A percentile compares a stretch with the other conserved stretches of the same genome.
phyloP scores from a whole-genome alignment of 2,797 vertebrate genomes.

The Macropodus opercularis region DNA sequence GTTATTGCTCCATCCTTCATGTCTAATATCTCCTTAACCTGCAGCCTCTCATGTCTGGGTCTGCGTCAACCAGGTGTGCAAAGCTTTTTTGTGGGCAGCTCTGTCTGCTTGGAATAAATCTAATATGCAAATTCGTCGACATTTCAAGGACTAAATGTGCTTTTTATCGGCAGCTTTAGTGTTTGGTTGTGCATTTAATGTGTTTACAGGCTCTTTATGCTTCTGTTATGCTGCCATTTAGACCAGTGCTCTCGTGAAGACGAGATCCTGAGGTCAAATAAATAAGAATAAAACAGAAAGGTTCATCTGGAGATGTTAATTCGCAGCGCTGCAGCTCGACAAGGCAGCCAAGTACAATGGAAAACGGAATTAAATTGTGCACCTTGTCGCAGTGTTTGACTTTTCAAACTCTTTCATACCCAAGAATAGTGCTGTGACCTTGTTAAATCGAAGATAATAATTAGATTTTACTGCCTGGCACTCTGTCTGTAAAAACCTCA shows the following conservation, averaged over 20 bases:
- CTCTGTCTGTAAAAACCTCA: constrained; percentile 49
- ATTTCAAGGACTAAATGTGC: not conserved
- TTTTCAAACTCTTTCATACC: constrained; percentile 41
- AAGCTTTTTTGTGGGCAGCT: not conserved
- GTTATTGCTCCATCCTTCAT: not conserved
- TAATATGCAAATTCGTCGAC: not conserved
- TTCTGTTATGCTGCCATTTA: not conserved
- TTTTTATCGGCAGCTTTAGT: not conserved
- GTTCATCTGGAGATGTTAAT: not conserved
- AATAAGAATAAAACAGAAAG: not conserved
- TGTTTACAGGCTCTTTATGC: not conserved
- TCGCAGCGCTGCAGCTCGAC: not conserved
- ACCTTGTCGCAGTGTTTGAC: constrained; percentile 17
- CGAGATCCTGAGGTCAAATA: not conserved
- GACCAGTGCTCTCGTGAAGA: not conserved
- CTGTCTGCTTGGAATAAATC: not conserved
- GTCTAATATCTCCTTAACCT: not conserved
- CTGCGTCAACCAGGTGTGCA: no score
- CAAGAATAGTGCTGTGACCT: constrained; percentile 66
- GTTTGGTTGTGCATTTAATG: not conserved
- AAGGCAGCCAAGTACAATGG: not conserved
- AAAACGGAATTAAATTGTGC: constrained; percentile 9
- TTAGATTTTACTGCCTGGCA: constrained; percentile 59
- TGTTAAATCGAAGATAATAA: constrained; percentile 68
- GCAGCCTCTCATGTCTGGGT: no score